Evolutionary conservation across 2,797 vertebrate species (phyloP).

Genomic region (Malurus splendens): DNA sequence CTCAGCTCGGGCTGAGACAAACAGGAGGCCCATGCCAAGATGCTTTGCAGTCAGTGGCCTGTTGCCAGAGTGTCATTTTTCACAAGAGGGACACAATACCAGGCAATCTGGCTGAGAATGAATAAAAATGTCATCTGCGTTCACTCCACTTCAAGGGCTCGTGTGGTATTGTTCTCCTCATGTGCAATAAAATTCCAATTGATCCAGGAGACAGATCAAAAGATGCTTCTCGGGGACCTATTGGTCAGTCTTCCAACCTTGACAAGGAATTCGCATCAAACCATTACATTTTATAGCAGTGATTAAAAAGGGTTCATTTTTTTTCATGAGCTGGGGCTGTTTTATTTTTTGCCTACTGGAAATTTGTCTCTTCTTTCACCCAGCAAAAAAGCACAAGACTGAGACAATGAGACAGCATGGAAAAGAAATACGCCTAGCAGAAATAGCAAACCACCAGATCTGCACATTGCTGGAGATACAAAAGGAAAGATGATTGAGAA

Average conservation of each 20-base stretch:
- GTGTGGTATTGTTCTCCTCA: slow-evolving; percentile 9
- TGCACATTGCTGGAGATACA: slow-evolving; percentile 36
- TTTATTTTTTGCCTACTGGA: slow-evolving; percentile 38
- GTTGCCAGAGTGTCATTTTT: slow-evolving; percentile 63
- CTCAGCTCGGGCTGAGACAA: slow-evolving; percentile 36
- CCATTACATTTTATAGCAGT: neutral
- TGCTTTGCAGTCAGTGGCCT: slow-evolving; percentile 50
- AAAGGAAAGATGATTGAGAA: slow-evolving; percentile 42
- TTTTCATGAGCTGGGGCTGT: neutral
- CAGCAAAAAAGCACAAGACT: slow-evolving; percentile 17
- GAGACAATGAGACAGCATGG: slow-evolving; percentile 16
- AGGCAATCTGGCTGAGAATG: slow-evolving; percentile 51
- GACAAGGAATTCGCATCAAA: neutral
- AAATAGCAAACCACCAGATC: slow-evolving; percentile 42
- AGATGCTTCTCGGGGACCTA: neutral
- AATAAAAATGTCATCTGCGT: slow-evolving; percentile 63
- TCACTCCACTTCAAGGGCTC: slow-evolving; percentile 15
- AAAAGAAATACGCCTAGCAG: slow-evolving; percentile 17
- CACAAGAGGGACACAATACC: slow-evolving; percentile 59
- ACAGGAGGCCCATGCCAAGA: slow-evolving; percentile 39
- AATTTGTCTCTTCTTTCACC: slow-evolving; percentile 17
- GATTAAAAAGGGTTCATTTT: neutral
- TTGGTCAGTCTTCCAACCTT: neutral
- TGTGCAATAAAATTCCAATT: neutral
- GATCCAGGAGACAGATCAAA: slow-evolving; percentile 34